A percentile compares a stretch with the other conserved stretches of the same genome.
Evolutionary conservation across 2,888 invertebrate species (phyloP).

Genomic region (Aspidiotus rigidus): DNA sequence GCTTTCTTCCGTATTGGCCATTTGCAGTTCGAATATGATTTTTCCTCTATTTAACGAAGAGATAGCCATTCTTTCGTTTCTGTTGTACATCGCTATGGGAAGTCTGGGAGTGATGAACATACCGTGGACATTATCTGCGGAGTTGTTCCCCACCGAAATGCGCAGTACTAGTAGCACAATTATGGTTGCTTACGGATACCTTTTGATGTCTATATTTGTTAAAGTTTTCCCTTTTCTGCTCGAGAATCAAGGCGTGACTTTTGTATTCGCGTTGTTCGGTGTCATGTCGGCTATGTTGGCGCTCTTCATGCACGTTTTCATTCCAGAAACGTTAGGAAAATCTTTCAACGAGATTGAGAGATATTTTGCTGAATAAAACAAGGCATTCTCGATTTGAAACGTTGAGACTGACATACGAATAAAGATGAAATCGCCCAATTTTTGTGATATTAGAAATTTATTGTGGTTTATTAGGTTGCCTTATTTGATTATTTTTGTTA

Average conservation of each 20-base stretch:
- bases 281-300: constrained; percentile 45
- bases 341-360: constrained; percentile 49
- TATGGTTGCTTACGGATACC: constrained; percentile 48
- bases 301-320: constrained; percentile 46
- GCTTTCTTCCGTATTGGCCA: constrained; percentile 24
- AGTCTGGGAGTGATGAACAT: constrained; percentile 50
- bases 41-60: constrained; percentile 39
- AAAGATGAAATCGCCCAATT: no score
- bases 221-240: constrained; percentile 48
- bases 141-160: constrained; percentile 48
- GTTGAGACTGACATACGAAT: no score
- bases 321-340: constrained; percentile 53
- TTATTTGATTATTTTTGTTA: no score
- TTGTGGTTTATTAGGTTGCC: no score
- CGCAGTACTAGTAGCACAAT: constrained; percentile 49
- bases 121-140: constrained; percentile 52
- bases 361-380: neutral
- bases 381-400: no score
- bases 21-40: neutral
- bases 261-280: constrained; percentile 47
- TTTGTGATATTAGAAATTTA: no score
- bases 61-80: constrained; percentile 45
- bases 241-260: constrained; percentile 43
- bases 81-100: constrained; percentile 49
- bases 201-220: constrained; percentile 49